A percentile compares a stretch with the other conserved stretches of the same genome.
Evolutionary conservation across 2,797 vertebrate species (phyloP).

Genomic region (Trachops cirrhosus): DNA sequence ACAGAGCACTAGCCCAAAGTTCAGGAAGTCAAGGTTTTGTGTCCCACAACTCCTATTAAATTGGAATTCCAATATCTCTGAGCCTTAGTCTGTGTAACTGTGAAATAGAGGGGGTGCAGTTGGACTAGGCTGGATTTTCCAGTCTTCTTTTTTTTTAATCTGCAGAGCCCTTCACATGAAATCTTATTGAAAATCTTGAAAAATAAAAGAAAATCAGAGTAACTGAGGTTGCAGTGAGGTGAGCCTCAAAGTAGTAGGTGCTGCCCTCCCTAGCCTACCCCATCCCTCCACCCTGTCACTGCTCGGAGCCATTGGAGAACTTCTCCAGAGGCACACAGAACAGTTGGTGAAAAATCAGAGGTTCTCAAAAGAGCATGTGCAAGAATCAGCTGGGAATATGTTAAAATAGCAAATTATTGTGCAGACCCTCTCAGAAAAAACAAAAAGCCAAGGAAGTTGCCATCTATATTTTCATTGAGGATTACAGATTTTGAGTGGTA

Average conservation of each 20-base stretch:
- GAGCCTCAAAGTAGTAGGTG: background rate
- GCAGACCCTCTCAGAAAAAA: background rate
- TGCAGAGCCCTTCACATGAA: background rate
- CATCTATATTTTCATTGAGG: background rate
- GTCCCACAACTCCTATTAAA: background rate
- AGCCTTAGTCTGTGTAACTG: background rate
- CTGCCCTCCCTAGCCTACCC: background rate
- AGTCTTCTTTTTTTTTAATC: background rate
- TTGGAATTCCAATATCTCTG: background rate
- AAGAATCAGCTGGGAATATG: background rate
- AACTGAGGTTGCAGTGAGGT: background rate
- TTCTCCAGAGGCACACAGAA: background rate
- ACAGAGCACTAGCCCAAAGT: background rate
- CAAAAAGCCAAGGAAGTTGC: background rate
- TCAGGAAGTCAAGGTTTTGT: background rate
- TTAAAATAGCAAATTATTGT: background rate
- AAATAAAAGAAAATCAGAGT: background rate
- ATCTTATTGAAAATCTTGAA: background rate
- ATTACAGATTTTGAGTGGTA: background rate
- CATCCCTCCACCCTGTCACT: fast-evolving
- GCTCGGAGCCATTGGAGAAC: background rate
- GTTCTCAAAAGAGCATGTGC: background rate
- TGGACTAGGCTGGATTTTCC: background rate
- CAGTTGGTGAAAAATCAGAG: background rate
- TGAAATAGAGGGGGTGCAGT: background rate